Conservation (phyloP, 2,113 vertebrate genomes). For the Ptilorrhoa leucosticta region DNA sequence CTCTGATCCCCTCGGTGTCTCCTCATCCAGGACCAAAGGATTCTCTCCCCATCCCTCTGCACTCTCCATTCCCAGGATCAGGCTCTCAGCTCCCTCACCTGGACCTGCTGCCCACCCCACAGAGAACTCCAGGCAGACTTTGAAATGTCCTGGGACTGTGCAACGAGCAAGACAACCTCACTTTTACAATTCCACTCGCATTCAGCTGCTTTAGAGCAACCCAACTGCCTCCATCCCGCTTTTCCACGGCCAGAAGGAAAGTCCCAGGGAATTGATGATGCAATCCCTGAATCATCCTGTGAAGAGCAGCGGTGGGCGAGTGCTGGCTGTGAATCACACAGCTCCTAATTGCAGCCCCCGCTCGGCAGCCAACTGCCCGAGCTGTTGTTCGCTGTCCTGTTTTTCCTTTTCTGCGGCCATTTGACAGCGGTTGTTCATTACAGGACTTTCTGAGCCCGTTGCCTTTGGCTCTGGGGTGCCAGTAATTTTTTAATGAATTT, state of each 20-base stretch:
- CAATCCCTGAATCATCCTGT: neutral
- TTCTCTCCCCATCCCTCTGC: neutral
- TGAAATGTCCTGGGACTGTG: neutral
- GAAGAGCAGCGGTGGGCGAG: neutral
- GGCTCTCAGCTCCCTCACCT: neutral
- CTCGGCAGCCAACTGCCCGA: neutral
- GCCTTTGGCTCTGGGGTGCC: neutral
- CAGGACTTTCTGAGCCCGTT: neutral
- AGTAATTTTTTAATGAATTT: neutral
- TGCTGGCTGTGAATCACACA: neutral
- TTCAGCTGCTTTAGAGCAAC: neutral
- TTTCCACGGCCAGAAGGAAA: neutral
- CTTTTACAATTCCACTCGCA: neutral
- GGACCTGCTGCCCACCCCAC: neutral
- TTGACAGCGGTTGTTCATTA: neutral
- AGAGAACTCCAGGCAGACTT: neutral
- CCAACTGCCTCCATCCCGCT: neutral
- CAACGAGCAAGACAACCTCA: neutral
- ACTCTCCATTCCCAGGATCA: no score
- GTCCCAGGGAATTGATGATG: neutral
- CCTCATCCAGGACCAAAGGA: neutral
- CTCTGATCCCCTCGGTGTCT: no score
- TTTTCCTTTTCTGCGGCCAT: neutral
- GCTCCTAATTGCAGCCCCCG: neutral
- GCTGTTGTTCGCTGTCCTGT: neutral